Evolutionary conservation across 2,113 vertebrate genomes (phyloP).

Genomic region (Dipodomys stephensi): DNA sequence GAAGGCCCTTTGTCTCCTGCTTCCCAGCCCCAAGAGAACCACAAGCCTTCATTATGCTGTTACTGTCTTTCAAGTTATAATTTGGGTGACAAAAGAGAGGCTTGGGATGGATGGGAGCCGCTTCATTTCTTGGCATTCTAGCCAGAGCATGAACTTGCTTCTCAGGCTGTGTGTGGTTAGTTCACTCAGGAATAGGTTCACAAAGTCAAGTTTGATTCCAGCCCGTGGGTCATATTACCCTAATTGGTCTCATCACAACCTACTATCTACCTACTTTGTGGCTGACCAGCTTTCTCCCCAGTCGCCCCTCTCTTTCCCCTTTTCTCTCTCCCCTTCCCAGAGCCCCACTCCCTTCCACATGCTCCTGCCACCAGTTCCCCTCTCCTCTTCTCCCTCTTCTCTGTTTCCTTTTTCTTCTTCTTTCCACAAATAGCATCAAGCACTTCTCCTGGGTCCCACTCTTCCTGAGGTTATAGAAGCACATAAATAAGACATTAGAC

Average conservation of each 20-base stretch:
- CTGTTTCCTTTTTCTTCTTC: too few relatives aligned
- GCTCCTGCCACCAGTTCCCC: too few relatives aligned
- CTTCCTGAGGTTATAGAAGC: not conserved
- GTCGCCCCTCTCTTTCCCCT: too few relatives aligned
- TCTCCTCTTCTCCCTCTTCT: not conserved
- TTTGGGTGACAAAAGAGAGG: slow-evolving; percentile 53
- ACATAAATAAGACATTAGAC: not conserved
- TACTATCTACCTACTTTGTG: not conserved
- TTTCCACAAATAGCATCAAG: not conserved
- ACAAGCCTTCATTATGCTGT: slow-evolving; percentile 7
- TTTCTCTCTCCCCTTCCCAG: too few relatives aligned
- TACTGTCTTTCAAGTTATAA: slow-evolving; percentile 42
- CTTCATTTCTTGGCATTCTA: not conserved
- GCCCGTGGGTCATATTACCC: not conserved
- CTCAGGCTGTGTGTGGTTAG: not conserved
- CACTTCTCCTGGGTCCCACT: not conserved
- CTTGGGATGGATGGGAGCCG: not conserved
- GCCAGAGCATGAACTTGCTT: slow-evolving; percentile 20
- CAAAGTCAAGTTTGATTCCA: not conserved
- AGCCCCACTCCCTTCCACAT: too few relatives aligned
- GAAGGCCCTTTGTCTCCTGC: slow-evolving; percentile 4
- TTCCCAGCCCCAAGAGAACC: not conserved
- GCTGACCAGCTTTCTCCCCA: not conserved
- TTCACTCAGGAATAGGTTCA: not conserved
- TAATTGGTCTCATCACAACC: not conserved